Evolutionary conservation across 2,888 invertebrate species (phyloP), one percentile per base, ranked within the genome.

Genomic region (Chloroclystis v-ata): DNA sequence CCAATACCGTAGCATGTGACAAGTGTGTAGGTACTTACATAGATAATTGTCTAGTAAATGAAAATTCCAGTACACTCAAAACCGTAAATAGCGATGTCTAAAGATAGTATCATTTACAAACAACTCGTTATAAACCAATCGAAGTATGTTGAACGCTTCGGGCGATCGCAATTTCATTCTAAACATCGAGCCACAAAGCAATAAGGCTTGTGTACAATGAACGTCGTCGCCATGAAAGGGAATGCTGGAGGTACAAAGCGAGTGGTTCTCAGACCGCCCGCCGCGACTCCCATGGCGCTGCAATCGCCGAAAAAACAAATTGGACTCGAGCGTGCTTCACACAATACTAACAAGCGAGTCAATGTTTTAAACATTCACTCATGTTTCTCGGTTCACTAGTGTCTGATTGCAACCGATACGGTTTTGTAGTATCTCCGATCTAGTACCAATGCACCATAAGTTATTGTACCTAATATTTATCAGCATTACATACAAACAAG

Each of bases 281-380:
- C 65, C 59, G 75, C 58, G 69, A 53, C 63, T 65, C 73, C 76
- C 71, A 75, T 67, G 57, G 77, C 68, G 74, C 66, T 67, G 65
- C 57, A 44, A 64, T 62, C 65, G 67, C 64, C 68, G 67, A 75
- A 80, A 80, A 82, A 80, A 74, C 77, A 78, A 80, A 79, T 80
- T 75, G 70, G 61, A 68, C 54, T 57, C 64, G 52, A 63, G 54
- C 61, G 57, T 57, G 51, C 56, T 57, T 48, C 26, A 49, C 52
- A 44, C 50, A 56, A 53, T 58, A 60, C 67, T 75, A 75, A 76
- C 72, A 70, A 75, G 67, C 54, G 68, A 52, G 49, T 48, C 65
- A 57, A 73, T 72, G 68, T 70, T 75, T 75, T 52, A 72, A 71
- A 67, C 68, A 71, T 73, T 65, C 55, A 54, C 57, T 56, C 57